Base-by-base conservation (phyloP, 35 echinoderm and acorn worm genomes). In the Acanthaster planci region DNA sequence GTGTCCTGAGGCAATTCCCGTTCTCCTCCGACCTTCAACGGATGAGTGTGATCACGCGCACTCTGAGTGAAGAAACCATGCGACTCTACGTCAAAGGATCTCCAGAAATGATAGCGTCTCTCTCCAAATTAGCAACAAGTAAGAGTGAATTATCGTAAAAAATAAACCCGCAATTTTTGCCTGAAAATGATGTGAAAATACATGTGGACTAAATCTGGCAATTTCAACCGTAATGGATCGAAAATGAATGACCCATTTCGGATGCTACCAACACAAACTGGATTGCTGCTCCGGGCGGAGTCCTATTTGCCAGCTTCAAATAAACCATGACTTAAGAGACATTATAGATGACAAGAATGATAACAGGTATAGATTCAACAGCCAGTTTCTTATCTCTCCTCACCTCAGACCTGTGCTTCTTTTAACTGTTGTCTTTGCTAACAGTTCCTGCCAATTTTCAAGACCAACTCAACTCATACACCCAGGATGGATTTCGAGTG, bases 21-120 rank as follows among this genome's bases (percentile, higher is more conserved):
- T 97, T 97, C 77, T 88, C 90, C 8, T 93, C 90, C 36, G 58
- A 84, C 35, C 79, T 97, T 18, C 94, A 97, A 58, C 55, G 87
- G 8, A 97, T 92, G 94, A 92, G 87, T 60, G 94, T 97, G 0
- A 79, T 97, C 22, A 84, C 87, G 1, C 77, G 52, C 17, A 37
- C 86, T 0, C 38, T 89, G 7, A 26, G 35, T 58, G 53, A 60
- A 2, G 27, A 57, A 75, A 15, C 39, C 22, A 67, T 93, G 22
- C 54, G 50, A 16, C 72, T 89, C 29, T 86, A 89, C 51, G 77
- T 87, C 23, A 97, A 97, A 59, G 94, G 90, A 16, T 87, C 94
- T 15, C 94, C 94, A 16, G 90, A 97, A 47, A 92, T 85, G 68
- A 86, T 97, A 16, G 67, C 79, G 0, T 86, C 87, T 7, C 58